phyloP scores from a whole-genome alignment of 2,113 vertebrate genomes.

The Salvelinus namaycush region DNA sequence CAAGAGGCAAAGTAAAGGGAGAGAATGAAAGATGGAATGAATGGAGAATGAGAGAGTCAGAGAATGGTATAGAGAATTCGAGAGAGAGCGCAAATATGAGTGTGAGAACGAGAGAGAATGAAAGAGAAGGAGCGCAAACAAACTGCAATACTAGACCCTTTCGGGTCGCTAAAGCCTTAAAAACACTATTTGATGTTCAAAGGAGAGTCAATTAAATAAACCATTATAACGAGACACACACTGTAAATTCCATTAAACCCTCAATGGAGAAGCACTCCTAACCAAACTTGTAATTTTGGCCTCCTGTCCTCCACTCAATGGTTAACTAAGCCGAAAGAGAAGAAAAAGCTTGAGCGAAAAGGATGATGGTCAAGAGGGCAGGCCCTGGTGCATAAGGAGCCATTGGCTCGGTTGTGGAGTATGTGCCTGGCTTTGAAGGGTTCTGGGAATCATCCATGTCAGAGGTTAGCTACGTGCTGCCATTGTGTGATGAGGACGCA shows the following conservation, averaged over 20 bases:
- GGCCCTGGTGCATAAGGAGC: constrained; percentile 4
- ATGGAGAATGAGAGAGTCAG: neutral
- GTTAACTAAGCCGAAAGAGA: constrained; percentile 55
- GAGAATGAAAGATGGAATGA: neutral
- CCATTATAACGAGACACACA: constrained; percentile 50
- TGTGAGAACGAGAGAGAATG: neutral
- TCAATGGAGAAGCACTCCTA: constrained; percentile 54
- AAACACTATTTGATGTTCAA: constrained; percentile 49
- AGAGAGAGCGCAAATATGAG: neutral
- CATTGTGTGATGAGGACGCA: constrained; percentile 56
- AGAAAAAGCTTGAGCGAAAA: constrained; percentile 12
- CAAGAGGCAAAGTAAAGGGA: neutral
- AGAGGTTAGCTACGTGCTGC: neutral
- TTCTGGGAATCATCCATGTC: constrained; percentile 48
- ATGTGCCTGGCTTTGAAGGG: constrained; percentile 48
- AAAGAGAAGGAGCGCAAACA: neutral
- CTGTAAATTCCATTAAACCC: constrained; percentile 60
- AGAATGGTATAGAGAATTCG: neutral
- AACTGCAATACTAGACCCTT: neutral
- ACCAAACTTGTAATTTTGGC: constrained; percentile 63
- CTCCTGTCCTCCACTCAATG: constrained; percentile 53
- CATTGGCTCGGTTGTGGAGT: constrained; percentile 32
- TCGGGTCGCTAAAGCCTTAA: constrained; percentile 10
- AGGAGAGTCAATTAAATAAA: constrained; percentile 55
- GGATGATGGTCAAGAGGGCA: neutral